Evolutionary conservation across 2,888 invertebrate species (phyloP), one percentile per base, ranked within the genome.

Genomic region (Syrista parreyssii): DNA sequence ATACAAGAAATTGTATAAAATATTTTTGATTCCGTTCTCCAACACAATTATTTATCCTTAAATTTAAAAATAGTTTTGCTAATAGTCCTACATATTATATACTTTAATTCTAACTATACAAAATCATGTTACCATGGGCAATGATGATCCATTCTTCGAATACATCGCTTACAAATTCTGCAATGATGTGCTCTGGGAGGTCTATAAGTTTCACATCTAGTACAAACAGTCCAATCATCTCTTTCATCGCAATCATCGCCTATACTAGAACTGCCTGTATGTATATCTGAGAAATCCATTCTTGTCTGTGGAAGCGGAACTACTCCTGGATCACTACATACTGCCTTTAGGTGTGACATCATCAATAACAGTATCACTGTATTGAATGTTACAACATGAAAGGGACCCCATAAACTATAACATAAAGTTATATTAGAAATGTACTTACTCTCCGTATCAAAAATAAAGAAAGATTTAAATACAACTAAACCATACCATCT

Each of bases 11-110:
- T 89, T 98, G 96, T 83, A 98, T 94, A 92, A 98, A 98, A 92
- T 96, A 97, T 91, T 97, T 97, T 92, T 98, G 97, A 93, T 98
- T 98, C 87, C 94, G 94, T 92, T 98, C 97, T 73, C 97, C 98
- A 9, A 98, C 97, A 91, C 98, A 98, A 91, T 98, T 98, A 91
- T 98, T 98, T 74, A 98, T 97, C 97, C 94, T 93, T 84, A 11
- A 87, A 88, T 55, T 75, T 55, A 68, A 33, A 68, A 75, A 55
- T 30, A 74, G 30, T 36, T 11, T 36, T 69, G 4, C 32, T 71
- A 6, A 12, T 36, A 1, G 12, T 40, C 40, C n/a, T 33, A 40
- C 2, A 15, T 4, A 11, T 73, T 3, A 15, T 68, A 12, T 31
- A 1, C 34, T 30, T 68, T 23, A 35, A n/a, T 30, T 69, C 68